Conservation (phyloP, 2,888 invertebrate species). For the Dynastes grantii region DNA sequence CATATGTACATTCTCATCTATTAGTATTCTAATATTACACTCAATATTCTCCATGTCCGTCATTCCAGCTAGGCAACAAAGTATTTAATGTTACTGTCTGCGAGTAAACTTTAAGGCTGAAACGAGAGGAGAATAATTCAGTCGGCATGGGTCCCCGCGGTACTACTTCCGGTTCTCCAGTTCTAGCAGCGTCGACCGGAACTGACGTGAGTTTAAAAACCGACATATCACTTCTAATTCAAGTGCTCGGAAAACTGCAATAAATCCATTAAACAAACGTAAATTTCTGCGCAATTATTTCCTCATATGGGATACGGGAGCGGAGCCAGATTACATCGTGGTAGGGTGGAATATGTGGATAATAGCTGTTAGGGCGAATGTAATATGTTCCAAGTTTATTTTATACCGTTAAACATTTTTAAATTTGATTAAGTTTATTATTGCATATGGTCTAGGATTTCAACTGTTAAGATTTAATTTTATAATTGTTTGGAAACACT, state of each 20-base stretch:
- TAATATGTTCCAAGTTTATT: no score
- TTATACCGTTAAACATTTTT: no score
- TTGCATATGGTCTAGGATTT: no score
- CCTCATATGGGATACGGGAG: not conserved
- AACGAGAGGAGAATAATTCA: conserved; percentile 66
- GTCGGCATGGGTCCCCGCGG: conserved; percentile 54
- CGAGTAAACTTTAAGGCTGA: conserved; percentile 64
- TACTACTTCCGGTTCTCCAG: conserved; percentile 51
- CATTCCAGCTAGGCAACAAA: conserved; percentile 63
- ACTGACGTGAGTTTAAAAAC: conserved; percentile 50
- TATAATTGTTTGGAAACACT: no score
- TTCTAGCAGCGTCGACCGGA: conserved; percentile 47
- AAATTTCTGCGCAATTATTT: conserved; percentile 31
- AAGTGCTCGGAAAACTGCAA: conserved; percentile 44
- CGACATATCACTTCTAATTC: conserved; percentile 51
- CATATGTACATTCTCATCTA: not conserved
- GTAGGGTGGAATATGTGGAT: no score
- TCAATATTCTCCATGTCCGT: conserved; percentile 58
- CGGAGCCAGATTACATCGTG: not conserved
- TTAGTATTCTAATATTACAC: conserved; percentile 18
- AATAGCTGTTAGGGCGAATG: no score
- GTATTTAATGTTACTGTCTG: conserved; percentile 65
- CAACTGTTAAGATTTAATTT: no score
- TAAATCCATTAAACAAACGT: conserved; percentile 42
- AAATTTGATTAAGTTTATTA: no score